Evolutionary conservation across 2,113 vertebrate species (phyloP), one percentile per base, ranked within the genome.

Genomic region (Numida meleagris): DNA sequence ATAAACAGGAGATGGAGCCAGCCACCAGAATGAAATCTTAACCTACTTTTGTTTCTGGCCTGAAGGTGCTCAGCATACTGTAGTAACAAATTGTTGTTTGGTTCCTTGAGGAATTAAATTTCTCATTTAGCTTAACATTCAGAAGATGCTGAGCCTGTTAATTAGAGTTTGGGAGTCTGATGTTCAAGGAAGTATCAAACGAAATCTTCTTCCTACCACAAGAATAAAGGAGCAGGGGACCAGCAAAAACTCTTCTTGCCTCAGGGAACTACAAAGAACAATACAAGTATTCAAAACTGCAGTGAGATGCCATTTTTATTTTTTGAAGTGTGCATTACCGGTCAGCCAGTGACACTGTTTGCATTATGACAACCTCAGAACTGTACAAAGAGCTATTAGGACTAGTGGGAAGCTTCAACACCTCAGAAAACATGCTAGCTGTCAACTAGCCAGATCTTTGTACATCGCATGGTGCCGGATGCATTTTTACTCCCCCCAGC

Each of bases 1-100:
- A 51, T 61, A 93, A 90, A 94, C 50, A 74, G 84, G 80, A 94
- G 72, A 83, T 83, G 50, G 53, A 90, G 89, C 78, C 89, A 96
- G 72, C 79, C 68, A 86, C 31, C 73, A 81, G 82, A 83, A 86
- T 21, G 40, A 88, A 66, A 36, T 65, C 46, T 65, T 86, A 83
- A 96, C 94, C 90, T 88, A 75, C 34, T 96, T 96, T 68, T 81
- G 25, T 74, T 94, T 74, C 59, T 81, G 78, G 72, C 75, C 67
- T 70, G 70, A 83, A 86, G 53, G 21, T 74, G 31, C 61, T 62
- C 61, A 78, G 34, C 29, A 83, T 15, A 34, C 31, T 76, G 15
- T 21, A 82, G 34, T 15, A 78, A 57, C n/a, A 75, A 81, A 82
- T 43, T 63, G 66, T 57, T 82, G 63, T 77, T 75, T 88, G n/a